Conservation (phyloP, 2,113 vertebrate genomes). For the Anarrhichthys ocellatus region DNA sequence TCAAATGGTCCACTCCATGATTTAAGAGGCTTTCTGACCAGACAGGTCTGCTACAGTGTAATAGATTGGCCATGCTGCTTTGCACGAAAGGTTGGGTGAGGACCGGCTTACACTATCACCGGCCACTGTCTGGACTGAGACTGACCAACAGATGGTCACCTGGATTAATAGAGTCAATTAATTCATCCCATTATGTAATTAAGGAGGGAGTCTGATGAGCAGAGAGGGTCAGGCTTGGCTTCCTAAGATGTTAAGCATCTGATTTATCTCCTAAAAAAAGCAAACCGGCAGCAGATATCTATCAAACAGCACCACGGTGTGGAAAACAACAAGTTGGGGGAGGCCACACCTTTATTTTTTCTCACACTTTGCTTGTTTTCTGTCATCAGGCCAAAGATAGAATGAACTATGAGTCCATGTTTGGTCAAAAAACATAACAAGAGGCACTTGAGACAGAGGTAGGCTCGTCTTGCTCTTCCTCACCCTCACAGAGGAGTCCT, state of each 20-base stretch:
- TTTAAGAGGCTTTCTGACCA: conserved; percentile 35
- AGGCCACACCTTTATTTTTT: neutral
- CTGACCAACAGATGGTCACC: conserved; percentile 79
- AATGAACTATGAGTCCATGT: neutral
- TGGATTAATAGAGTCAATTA: conserved; percentile 80
- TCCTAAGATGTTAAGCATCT: conserved; percentile 67
- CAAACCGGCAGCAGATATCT: conserved; percentile 26
- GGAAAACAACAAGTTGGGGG: neutral
- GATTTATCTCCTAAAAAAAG: conserved; percentile 55
- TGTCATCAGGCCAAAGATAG: neutral
- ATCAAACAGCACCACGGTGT: conserved; percentile 41
- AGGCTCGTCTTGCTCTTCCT: neutral
- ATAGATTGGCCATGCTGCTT: conserved; percentile 45
- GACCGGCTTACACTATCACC: conserved; percentile 52
- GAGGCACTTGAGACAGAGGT: neutral
- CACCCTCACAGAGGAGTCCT: neutral
- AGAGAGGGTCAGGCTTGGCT: conserved; percentile 38
- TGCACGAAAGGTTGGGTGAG: conserved; percentile 48
- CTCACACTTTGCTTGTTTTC: neutral
- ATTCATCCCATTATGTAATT: conserved; percentile 81
- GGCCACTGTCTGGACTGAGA: conserved; percentile 62
- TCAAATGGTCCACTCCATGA: conserved; percentile 35
- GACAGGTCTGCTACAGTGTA: conserved; percentile 31
- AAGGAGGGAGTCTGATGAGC: conserved; percentile 66
- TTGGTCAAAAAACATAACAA: neutral